Base-by-base conservation (phyloP, 2,113 vertebrate species). In the Todiramphus saurophagus region DNA sequence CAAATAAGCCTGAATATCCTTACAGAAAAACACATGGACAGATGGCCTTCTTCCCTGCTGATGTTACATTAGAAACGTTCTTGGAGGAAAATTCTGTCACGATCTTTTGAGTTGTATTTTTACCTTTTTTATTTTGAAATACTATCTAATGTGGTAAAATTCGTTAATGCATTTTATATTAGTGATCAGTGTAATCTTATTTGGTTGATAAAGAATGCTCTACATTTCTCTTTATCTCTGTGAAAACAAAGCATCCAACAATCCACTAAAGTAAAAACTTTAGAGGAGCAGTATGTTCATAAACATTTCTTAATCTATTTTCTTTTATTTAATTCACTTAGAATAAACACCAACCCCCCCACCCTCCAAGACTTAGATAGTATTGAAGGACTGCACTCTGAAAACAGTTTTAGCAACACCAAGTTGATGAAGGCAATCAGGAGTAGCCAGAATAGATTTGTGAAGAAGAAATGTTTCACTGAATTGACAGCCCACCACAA, bases 1-100 rank as follows among this genome's bases (percentile, higher is more conserved):
- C 87, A 94, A 77, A 85, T 19, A 76, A 95, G 70, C 46, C 33
- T 91, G 67, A 85, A 66, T 73, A 90, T 80, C 25, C 41, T 91
- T 73, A 69, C 31, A 64, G 76, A 83, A 70, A 90, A 93, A 80
- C 46, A 88, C 87, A 90, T 43, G 59, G 92, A 90, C 93, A 96
- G 94, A 96, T 95, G 94, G 96, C n/a, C 50, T 56, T 75, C 64
- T 74, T 90, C 55, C 82, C 94, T 85, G 60, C 41, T 90, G 84
- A 83, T 80, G 63, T 77, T 96, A 83, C 33, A 80, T 50, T 67
- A 76, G 70, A 93, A 92, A 50, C 43, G 28, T 77, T 87, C 85
- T 96, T 90, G 70, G 13, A 96, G 92, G 85, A 55, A 91, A 94
- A 90, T 79, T 63, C 92, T 95, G 75, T 77, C 75, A 77, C 59